Conservation (phyloP, 2,113 vertebrate species). For the Cisticola juncidis region DNA sequence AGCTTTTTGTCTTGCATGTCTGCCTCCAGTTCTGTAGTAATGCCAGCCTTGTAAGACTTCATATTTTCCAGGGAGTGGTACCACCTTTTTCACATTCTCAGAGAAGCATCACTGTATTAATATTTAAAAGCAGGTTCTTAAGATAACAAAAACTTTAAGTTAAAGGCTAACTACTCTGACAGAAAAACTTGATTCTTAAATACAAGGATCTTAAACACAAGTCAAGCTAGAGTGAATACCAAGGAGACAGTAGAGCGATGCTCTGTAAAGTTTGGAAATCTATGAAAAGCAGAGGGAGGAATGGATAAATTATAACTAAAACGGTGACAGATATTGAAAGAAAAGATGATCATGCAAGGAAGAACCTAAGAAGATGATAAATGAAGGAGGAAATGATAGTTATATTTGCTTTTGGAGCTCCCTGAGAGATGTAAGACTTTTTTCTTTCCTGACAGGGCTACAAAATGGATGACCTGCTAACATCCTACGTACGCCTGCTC, state of each 20-base stretch:
- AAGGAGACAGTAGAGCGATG: not conserved
- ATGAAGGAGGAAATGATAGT: not conserved
- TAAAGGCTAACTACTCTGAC: not conserved
- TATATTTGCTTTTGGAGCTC: not conserved
- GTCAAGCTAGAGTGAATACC: not conserved
- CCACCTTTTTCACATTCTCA: not conserved
- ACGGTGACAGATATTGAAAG: not conserved
- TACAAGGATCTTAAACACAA: not conserved
- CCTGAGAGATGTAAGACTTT: not conserved
- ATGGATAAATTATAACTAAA: not conserved
- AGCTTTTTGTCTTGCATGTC: not conserved
- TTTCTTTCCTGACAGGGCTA: conserved; percentile 84
- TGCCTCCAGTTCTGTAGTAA: not conserved
- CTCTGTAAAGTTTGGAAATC: not conserved
- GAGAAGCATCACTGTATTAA: not conserved
- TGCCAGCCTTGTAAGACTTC: not conserved
- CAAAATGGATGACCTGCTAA: conserved; percentile 97
- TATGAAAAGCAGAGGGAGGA: not conserved
- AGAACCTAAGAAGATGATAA: not conserved
- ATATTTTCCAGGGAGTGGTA: not conserved
- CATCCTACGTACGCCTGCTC: conserved; percentile 87
- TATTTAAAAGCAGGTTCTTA: not conserved
- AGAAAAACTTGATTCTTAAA: not conserved
- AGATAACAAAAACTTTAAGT: not conserved
- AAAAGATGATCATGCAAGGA: not conserved